These are phyloP conservation scores for Hippocampus mohnikei DNA, from an alignment of 2,113 vertebrate species.

Conservation along the genomic window DNA sequence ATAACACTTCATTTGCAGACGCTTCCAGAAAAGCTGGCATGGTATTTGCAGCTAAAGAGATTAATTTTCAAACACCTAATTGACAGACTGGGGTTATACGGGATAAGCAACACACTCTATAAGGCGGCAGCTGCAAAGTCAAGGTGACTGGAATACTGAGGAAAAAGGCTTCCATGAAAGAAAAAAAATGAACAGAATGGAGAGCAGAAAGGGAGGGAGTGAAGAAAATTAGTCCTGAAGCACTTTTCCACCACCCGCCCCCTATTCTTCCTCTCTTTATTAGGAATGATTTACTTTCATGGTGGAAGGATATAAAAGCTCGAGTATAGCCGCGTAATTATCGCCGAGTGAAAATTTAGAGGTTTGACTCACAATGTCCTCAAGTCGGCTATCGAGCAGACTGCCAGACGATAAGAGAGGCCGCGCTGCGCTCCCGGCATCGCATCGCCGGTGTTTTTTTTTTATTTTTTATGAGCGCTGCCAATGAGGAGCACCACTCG, in stretches of 20 bases:
- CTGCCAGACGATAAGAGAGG: slow-evolving; percentile 67
- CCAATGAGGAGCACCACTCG: slow-evolving; percentile 64
- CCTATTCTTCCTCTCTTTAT: slow-evolving; percentile 75
- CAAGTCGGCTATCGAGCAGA: slow-evolving; percentile 67
- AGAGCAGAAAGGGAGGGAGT: slow-evolving; percentile 60
- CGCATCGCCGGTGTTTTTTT: slow-evolving; percentile 45
- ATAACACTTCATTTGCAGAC: slow-evolving; percentile 81
- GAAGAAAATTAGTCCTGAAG: slow-evolving; percentile 73
- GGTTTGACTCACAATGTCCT: slow-evolving; percentile 78
- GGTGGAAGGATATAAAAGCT: slow-evolving; percentile 80
- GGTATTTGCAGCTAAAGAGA: slow-evolving; percentile 82
- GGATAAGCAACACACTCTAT: slow-evolving; percentile 77
- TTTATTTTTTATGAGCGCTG: slow-evolving; percentile 66
- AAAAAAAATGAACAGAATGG: slow-evolving; percentile 60
- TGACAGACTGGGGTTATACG: slow-evolving; percentile 76
- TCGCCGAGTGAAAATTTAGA: slow-evolving; percentile 76
- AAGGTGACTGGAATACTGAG: slow-evolving; percentile 78
- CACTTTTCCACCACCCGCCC: slow-evolving; percentile 66
- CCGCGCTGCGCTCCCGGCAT: slow-evolving; percentile 39
- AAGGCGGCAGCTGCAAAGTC: slow-evolving; percentile 76
- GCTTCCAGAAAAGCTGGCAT: slow-evolving; percentile 72
- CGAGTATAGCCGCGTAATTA: slow-evolving; percentile 77
- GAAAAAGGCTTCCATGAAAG: slow-evolving; percentile 67
- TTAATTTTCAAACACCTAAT: slow-evolving; percentile 85
- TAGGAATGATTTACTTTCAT: slow-evolving; percentile 79